Conservation (phyloP, 2,113 vertebrate genomes). For the Crotalus viridis region DNA sequence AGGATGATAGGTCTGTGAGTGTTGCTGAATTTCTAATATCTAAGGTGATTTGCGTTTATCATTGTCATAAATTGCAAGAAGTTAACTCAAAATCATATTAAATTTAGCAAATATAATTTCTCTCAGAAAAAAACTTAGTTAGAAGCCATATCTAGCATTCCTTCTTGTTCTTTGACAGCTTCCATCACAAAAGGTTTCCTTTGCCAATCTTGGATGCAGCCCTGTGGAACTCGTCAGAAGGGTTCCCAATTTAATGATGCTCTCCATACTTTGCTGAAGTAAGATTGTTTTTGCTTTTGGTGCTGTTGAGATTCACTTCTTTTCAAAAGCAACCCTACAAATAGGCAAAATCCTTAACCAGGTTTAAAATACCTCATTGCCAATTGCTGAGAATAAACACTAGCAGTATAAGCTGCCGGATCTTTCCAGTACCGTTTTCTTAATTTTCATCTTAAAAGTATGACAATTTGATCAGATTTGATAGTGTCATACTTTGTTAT, state of each 20-base stretch:
- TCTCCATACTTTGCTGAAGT: slow-evolving; percentile 85
- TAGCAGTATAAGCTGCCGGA: not conserved
- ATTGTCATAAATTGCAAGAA: not conserved
- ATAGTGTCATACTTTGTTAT: not conserved
- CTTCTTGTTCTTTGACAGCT: slow-evolving; percentile 67
- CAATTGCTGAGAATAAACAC: not conserved
- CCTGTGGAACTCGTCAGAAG: slow-evolving; percentile 78
- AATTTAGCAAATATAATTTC: not conserved
- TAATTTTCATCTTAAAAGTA: not conserved
- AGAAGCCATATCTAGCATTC: not conserved
- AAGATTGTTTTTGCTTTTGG: slow-evolving; percentile 10
- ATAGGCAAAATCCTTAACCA: not conserved
- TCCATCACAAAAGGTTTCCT: slow-evolving; percentile 83
- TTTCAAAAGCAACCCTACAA: not conserved
- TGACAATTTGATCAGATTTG: not conserved
- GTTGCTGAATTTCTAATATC: not conserved
- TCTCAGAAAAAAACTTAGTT: not conserved
- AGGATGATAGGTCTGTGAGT: not conserved
- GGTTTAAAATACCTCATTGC: not conserved
- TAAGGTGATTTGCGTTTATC: not conserved
- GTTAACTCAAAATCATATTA: not conserved
- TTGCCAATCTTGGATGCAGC: slow-evolving; percentile 80
- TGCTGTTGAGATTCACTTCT: not conserved
- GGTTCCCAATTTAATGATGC: slow-evolving; percentile 81
- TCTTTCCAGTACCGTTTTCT: not conserved